phyloP scores from a whole-genome alignment of 2,797 vertebrate genomes.

The Mormyrus hasselquistii region DNA sequence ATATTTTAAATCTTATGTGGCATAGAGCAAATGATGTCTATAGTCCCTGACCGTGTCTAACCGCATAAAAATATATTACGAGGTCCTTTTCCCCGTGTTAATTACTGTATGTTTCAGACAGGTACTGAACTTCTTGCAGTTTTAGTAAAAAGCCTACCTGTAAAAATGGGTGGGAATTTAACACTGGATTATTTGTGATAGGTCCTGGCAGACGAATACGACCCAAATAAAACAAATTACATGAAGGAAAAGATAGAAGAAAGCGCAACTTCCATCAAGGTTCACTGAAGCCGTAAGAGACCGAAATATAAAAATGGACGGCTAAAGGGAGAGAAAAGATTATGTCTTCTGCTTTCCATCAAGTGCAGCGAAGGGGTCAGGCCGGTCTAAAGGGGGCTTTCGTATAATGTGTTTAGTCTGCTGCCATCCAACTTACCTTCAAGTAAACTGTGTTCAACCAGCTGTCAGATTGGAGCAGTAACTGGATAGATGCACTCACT shows the following conservation, averaged over 20 bases:
- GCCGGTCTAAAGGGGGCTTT: neutral
- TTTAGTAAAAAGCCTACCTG: neutral
- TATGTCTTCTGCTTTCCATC: neutral
- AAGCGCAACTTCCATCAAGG: neutral
- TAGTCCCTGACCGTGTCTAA: neutral
- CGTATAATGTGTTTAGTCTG: neutral
- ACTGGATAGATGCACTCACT: neutral
- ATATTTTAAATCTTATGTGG: neutral
- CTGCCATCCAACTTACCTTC: neutral
- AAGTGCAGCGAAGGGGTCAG: neutral
- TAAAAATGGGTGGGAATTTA: neutral
- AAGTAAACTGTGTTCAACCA: neutral
- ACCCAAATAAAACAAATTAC: neutral
- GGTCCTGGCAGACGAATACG: neutral
- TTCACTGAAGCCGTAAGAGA: neutral
- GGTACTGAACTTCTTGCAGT: neutral
- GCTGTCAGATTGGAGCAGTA: neutral
- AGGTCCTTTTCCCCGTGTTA: neutral
- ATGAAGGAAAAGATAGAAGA: neutral
- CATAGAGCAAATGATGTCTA: neutral
- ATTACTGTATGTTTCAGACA: neutral
- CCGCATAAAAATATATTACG: neutral
- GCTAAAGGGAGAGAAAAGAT: neutral
- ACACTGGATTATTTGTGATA: neutral
- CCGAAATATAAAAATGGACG: neutral